Evolutionary conservation across 92 coral and sea anemone species (phyloP), one percentile per base, ranked within the genome.

Genomic region (Meandrina meandrites): DNA sequence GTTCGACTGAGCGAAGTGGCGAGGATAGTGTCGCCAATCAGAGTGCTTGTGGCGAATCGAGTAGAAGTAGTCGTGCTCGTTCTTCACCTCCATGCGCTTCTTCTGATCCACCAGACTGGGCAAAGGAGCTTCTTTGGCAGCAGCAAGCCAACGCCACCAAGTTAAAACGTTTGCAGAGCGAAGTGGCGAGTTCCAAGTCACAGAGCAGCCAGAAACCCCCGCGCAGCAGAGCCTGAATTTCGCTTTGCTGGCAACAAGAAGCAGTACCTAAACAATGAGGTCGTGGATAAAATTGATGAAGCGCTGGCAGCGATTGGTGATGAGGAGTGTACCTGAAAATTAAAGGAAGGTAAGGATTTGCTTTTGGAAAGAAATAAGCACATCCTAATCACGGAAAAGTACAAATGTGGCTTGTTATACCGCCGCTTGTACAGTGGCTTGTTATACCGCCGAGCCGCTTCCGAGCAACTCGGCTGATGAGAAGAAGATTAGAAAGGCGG

Each of bases 321-420:
- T 21, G 84, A 80, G n/a, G 81, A 66, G 45, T 56, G 67, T 34
- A 40, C 31, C 18, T 53, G 50, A 32, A 76, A 53, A 22, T 47
- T 85, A 3, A 19, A 18, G 7, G 87, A 91, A 85, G 87, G 92
- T 89, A 86, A 86, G 92, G 74, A 82, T 51, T 84, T 92, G 50
- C 88, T 92, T 35, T 76, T 77, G 58, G 94, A 92, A 75, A 76
- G 90, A 21, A 92, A 89, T 69, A 92, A 89, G 37, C 94, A 89
- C 18, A 92, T 89, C 76, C 60, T 86, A 73, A 84, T 92, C 47
- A 88, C 94, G 1, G 94, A 91, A 58, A 89, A 85, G 62, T 88
- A 91, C 48, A 89, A 91, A 3, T 91, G 91, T 90, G 93, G 81
- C 82, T 14, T 85, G 88, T 36, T 92, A 92, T 58, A 80, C 90